Percentiles rank a stretch among this genome's conserved stretches.
Evolutionary conservation across 1,140 invertebrate species (phyloP).

Genomic region (Goniozus legneri): DNA sequence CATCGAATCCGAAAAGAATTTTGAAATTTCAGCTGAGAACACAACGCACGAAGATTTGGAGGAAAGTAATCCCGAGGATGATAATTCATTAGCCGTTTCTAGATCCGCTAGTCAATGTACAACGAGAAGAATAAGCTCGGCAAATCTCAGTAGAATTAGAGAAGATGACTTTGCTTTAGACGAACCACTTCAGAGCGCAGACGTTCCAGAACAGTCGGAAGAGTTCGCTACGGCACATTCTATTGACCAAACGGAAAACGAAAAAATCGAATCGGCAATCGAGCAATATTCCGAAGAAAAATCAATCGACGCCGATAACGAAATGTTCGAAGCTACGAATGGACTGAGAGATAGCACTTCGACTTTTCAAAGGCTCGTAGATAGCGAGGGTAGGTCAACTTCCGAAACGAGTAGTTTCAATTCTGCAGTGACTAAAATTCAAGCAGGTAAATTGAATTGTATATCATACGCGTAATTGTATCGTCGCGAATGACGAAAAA

Average conservation of each 20-base stretch:
- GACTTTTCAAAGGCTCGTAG: too few relatives aligned
- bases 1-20: too few relatives aligned
- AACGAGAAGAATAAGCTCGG: constrained; percentile 16
- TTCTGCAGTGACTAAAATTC: constrained; percentile 35
- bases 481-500: not conserved
- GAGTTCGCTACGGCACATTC: too few relatives aligned
- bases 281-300: too few relatives aligned
- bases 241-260: too few relatives aligned
- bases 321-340: constrained; percentile 5
- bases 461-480: not conserved
- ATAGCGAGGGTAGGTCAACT: too few relatives aligned
- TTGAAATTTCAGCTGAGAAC: too few relatives aligned
- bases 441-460: constrained; percentile 41
- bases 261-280: not conserved
- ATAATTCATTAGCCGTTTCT: constrained; percentile 6
- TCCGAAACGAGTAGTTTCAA: constrained; percentile 28
- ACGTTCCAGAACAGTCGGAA: too few relatives aligned
- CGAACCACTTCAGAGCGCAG: too few relatives aligned
- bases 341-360: too few relatives aligned
- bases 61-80: constrained; percentile 5
- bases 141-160: too few relatives aligned
- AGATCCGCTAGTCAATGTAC: constrained; percentile 22
- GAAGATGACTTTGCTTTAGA: too few relatives aligned
- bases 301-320: constrained; percentile 10
- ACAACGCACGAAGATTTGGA: constrained; percentile 7